phyloP scores from a whole-genome alignment of 2,888 invertebrate genomes.

The Sphecodes monilicornis region DNA sequence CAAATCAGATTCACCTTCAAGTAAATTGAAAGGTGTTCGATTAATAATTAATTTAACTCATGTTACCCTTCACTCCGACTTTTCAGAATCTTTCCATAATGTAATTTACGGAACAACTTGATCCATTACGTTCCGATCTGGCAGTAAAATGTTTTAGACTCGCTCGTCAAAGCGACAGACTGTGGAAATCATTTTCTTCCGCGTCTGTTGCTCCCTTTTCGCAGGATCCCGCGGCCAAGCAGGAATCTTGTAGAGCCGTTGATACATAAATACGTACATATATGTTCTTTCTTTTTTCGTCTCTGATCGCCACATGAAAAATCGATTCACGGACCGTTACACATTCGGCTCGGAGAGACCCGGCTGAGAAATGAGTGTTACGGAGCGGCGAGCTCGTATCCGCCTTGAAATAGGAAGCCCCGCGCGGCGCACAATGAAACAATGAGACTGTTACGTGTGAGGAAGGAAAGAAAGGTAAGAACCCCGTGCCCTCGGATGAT shows the following conservation, averaged over 20 bases:
- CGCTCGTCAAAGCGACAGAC: background rate
- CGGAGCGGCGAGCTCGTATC: constrained; percentile 65
- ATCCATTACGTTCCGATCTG: background rate
- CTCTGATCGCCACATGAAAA: constrained; percentile 60
- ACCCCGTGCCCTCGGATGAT: constrained; percentile 42
- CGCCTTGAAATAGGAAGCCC: constrained; percentile 59
- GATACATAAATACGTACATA: background rate
- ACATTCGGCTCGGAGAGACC: constrained; percentile 60
- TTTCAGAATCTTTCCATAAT: background rate
- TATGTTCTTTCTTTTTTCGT: constrained; percentile 27
- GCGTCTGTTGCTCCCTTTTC: background rate
- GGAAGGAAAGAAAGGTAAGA: constrained; percentile 53
- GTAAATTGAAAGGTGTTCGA: background rate
- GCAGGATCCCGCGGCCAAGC: background rate
- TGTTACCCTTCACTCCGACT: background rate
- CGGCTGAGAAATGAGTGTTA: constrained; percentile 56
- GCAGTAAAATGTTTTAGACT: background rate
- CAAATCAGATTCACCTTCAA: background rate
- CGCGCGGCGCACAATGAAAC: constrained; percentile 65
- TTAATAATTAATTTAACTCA: background rate
- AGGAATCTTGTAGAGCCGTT: background rate
- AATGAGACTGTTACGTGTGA: constrained; percentile 60
- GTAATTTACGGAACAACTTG: background rate
- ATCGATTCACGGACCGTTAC: constrained; percentile 70
- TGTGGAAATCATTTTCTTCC: background rate